A percentile compares a stretch with the other conserved stretches of the same genome.
phyloP scores from a whole-genome alignment of 2,113 vertebrate genomes.

The Puntigrus tetrazona region DNA sequence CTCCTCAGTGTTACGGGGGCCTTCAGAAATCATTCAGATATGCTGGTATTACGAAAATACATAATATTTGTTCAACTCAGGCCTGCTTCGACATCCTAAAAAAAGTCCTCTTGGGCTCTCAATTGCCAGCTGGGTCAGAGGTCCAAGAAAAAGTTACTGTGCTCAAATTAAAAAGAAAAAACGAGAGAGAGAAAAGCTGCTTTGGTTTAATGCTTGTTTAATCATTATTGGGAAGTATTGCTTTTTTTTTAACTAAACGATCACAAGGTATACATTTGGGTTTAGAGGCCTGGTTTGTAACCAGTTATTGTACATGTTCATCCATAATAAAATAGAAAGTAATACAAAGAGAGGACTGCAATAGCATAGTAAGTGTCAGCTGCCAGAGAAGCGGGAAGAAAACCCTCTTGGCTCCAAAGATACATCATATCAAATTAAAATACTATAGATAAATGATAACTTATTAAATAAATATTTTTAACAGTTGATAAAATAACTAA shows the following conservation, averaged over 20 bases:
- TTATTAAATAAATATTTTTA: background rate
- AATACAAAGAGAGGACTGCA: background rate
- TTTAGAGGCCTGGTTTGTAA: background rate
- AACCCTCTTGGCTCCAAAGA: constrained; percentile 40
- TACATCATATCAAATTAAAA: background rate
- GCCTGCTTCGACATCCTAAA: constrained; percentile 63
- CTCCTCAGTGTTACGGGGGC: background rate
- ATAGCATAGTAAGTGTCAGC: constrained; percentile 47
- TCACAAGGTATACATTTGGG: background rate
- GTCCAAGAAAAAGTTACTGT: constrained; percentile 75
- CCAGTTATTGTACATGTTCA: background rate
- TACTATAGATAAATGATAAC: background rate
- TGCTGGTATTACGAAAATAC: background rate
- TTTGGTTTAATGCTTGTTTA: background rate
- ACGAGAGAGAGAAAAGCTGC: background rate
- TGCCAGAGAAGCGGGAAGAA: constrained; percentile 53
- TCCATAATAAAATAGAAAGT: background rate
- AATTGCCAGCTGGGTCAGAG: constrained; percentile 73
- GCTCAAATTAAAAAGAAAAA: background rate
- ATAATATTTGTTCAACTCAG: constrained; percentile 61
- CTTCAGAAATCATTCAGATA: background rate
- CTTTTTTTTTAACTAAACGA: background rate
- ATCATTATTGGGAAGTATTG: background rate
- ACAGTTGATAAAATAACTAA: background rate
- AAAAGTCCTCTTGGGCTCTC: constrained; percentile 60